phyloP scores from a whole-genome alignment of 2,797 vertebrate genomes.

The Tenualosa ilisha region DNA sequence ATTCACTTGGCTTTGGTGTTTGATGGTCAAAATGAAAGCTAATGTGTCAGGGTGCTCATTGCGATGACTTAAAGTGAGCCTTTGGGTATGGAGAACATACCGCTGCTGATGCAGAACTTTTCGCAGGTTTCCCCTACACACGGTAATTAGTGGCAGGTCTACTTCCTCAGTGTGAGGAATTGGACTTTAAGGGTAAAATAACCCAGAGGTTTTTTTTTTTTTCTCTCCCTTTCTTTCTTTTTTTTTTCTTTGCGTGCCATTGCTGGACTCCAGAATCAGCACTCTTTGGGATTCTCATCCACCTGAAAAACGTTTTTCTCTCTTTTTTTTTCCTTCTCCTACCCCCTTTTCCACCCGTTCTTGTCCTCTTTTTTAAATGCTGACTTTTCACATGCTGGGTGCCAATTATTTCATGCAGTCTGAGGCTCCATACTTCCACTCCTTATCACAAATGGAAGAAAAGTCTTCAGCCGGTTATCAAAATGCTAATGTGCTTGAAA shows the following conservation, averaged over 20 bases:
- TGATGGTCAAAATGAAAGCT: neutral
- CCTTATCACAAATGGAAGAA: slow-evolving; percentile 63
- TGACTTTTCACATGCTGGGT: slow-evolving; percentile 60
- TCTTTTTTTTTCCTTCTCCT: neutral
- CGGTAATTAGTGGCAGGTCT: slow-evolving; percentile 49
- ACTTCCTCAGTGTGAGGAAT: slow-evolving; percentile 44
- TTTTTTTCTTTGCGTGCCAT: slow-evolving; percentile 25
- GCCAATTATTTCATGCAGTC: slow-evolving; percentile 63
- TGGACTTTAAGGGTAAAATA: slow-evolving; percentile 42
- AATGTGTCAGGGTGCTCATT: neutral
- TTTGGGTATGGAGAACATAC: neutral
- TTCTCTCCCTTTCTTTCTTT: neutral
- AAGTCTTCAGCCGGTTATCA: slow-evolving; percentile 66
- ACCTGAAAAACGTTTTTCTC: slow-evolving; percentile 34
- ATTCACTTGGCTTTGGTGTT: neutral
- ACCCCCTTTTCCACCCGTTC: neutral
- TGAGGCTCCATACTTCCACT: slow-evolving; percentile 47
- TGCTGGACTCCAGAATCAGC: slow-evolving; percentile 49
- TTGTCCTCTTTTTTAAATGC: slow-evolving; percentile 49
- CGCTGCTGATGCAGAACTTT: slow-evolving; percentile 37
- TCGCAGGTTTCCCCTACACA: slow-evolving; percentile 35
- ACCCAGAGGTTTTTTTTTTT: slow-evolving; percentile 30
- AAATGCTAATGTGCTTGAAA: slow-evolving; percentile 66
- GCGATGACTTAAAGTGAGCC: slow-evolving; percentile 20
- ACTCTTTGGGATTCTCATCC: slow-evolving; percentile 42